Conservation (phyloP, 2,888 invertebrate species). For the Lagria hirta region DNA sequence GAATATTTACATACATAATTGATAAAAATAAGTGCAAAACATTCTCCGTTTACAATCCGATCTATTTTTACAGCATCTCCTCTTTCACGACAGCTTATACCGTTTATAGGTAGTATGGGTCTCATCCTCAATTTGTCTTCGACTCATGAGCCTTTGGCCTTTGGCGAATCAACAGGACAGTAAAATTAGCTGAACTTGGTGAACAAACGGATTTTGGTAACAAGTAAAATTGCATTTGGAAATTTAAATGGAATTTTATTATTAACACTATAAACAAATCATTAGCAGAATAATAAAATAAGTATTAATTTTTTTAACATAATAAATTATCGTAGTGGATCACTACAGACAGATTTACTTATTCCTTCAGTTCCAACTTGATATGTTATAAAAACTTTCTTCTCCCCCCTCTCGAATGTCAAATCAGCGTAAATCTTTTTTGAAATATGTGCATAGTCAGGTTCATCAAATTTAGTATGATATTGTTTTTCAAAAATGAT, state of each 20-base stretch:
- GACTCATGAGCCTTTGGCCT: neutral
- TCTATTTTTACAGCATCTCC: no score
- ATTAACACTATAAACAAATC: conserved; percentile 8
- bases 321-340: conserved; percentile 12
- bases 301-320: conserved; percentile 15
- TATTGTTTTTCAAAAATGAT: conserved; percentile 14
- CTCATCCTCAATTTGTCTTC: no score
- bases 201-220: conserved; percentile 7
- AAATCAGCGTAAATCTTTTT: conserved; percentile 14
- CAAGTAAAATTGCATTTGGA: conserved; percentile 5
- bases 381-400: conserved; percentile 14
- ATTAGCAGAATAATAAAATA: conserved; percentile 4
- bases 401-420: conserved; percentile 10
- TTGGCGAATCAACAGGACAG: conserved; percentile 1
- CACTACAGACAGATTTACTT: conserved; percentile 16
- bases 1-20: no score
- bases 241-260: conserved; percentile 6
- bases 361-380: conserved; percentile 11
- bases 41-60: no score
- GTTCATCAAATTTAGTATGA: conserved; percentile 18
- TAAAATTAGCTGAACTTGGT: conserved; percentile 6
- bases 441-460: conserved; percentile 16
- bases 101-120: no score
- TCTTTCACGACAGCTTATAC: no score
- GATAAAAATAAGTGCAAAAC: no score